Evolutionary conservation across 2,797 vertebrate genomes (phyloP), one percentile per base, ranked within the genome.

Genomic region (Oreortyx pictus): DNA sequence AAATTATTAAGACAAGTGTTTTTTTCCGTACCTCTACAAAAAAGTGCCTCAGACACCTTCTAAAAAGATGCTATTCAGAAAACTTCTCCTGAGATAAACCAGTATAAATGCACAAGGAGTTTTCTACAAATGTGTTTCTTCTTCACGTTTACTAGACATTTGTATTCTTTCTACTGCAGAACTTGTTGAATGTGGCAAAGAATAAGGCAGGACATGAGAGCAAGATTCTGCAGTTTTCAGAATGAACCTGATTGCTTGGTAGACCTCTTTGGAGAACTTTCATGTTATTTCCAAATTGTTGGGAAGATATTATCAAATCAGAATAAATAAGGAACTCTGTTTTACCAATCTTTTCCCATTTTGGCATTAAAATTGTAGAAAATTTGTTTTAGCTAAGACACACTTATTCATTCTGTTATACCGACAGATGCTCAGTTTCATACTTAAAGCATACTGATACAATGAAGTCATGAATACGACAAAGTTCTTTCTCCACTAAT

Each of bases 81-180:
- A 78, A 59, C 8, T 12, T 72, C 11, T 27, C 12, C 6, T 77
- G 15, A 62, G n/a, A 66, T 0, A 3, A 59, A 90, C 46, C 0
- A 0, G 37, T 43, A 1, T 59, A 86, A 19, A 4, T 3, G 4
- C 25, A 8, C 8, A 78, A 59, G 3, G 2, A 43, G 16, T 15
- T 47, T 62, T 22, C 23, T 33, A 17, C 6, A 29, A 41, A 44
- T 6, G 3, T 56, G 17, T 2, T 33, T 43, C 33, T 60, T 44
- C 39, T 31, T 70, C 52, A 82, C 43, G 3, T 49, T 67, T 7
- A 5, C 6, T 68, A 59, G 11, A 29, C 2, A 6, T 52, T 39
- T 16, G 7, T 39, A 5, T 4, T 29, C 5, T 71, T 54, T 61
- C 62, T 29, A 8, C 6, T 41, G 7, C 4, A 50, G 11, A 61